Evolutionary conservation across 2,888 invertebrate species (phyloP), one percentile per base, ranked within the genome.

Genomic region (Strigamia crassipes): DNA sequence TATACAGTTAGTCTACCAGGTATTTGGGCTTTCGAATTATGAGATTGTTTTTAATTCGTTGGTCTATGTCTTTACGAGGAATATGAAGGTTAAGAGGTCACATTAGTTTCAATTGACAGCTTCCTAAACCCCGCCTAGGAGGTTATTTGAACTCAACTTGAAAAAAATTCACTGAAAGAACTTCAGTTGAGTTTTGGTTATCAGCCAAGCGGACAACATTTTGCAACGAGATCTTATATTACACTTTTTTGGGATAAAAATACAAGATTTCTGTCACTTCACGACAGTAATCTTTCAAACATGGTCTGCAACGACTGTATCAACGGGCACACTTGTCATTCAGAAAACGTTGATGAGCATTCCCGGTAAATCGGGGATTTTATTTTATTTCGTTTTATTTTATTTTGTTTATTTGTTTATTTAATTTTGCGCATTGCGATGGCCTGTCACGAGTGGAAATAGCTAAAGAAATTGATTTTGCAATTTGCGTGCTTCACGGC

Each of bases 141-240:
- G 38, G 38, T 61, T 15, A n/a, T n/a, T 12, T 61, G 18, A 23
- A 61, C 61, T n/a, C 61, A 21, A 61, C 61, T 61, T n/a, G 6
- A 61, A 61, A 21, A 61, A 46, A 46, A 46, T 46, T 46, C 1
- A 46, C 61, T 61, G 61, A 61, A 23, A 61, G 61, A 61, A 61
- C 61, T 18, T 27, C 61, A 23, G n/a, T 23, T 23, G 23, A 46
- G 46, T 46, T 12, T 61, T 61, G 61, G 61, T 61, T 61, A 61
- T 61, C 61, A 61, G 61, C 61, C 61, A 61, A 61, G 21, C 18
- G 21, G 12, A 15, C 18, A 61, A n/a, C n/a, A 61, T 61, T 61
- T 61, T 61, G 61, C 61, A 61, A 61, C 61, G 18, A 61, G 21
- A n/a, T 61, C 61, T 61, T 61, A 61, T 15, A 61, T 61, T 61